A percentile compares a stretch with the other conserved stretches of the same genome.
Evolutionary conservation across 2,113 vertebrate genomes (phyloP).

Genomic region (Ascaphus truei): DNA sequence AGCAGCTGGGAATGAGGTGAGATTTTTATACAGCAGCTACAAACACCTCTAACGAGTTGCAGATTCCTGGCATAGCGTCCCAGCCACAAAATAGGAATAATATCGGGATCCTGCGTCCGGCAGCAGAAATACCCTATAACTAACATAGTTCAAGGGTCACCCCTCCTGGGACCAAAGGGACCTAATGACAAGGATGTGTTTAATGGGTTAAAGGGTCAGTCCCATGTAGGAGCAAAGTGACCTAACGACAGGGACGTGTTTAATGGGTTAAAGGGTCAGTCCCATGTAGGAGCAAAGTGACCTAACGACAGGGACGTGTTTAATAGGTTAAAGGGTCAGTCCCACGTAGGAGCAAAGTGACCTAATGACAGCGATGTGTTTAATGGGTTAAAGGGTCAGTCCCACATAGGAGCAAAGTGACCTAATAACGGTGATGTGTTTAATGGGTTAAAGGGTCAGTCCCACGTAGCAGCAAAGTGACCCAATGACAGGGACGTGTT

Average conservation of each 20-base stretch:
- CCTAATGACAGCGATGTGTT: too few species aligned
- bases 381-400: too few species aligned
- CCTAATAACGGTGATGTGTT: not conserved
- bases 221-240: not conserved
- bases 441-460: not conserved
- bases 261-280: not conserved
- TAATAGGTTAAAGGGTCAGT: not conserved
- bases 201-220: not conserved
- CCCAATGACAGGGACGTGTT: too few species aligned
- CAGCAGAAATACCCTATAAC: conserved; percentile 1
- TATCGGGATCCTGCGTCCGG: conserved; percentile 17
- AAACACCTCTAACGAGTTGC: conserved; percentile 27
- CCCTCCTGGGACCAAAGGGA: not conserved
- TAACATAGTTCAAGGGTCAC: conserved; percentile 10
- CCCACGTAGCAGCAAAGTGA: too few species aligned
- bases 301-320: not conserved
- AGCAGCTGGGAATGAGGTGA: conserved; percentile 30
- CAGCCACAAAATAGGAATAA: conserved; percentile 13
- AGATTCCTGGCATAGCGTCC: conserved; percentile 11
- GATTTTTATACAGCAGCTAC: conserved; percentile 28
- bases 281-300: not conserved
- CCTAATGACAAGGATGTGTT: not conserved
- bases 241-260: not conserved
- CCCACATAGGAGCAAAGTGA: not conserved
- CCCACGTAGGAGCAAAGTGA: too few species aligned